Base-by-base conservation (phyloP, 1,140 invertebrate genomes). In the Cepaea nemoralis region DNA sequence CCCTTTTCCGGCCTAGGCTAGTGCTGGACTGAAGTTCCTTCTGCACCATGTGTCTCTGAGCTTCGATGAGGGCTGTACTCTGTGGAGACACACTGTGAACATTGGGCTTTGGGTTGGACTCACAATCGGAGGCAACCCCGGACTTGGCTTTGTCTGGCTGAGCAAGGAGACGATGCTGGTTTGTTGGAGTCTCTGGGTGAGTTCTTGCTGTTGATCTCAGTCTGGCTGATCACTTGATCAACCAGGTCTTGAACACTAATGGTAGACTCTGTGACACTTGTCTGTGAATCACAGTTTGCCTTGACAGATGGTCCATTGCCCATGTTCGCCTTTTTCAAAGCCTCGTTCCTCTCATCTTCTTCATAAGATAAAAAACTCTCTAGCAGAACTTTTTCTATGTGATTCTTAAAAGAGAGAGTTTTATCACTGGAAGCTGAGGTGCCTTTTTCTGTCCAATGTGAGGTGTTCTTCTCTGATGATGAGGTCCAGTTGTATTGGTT, bases 361-460 rank as follows among this genome's bases (percentile, higher is more conserved):
- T 85, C 81, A 31, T 79, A 84, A 48, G 77, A 63, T 31, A 74
- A 74, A 80, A 88, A 88, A 81, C 83, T 88, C 74, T 85, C 79
- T 77, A 88, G 84, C 5, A 89, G 83, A 66, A 87, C 85, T 73
- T 83, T 84, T 82, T 88, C 87, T 40, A 89, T 87, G 78, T 89
- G 88, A 71, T 88, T 87, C 77, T 87, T 89, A 19, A 89, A 82
- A 77, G 76, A 85, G n/a, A 88, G 22, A 10, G 31, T 63, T n/a
- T 33, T 74, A 37, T 73, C 70, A n/a, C n/a, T n/a, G n/a, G n/a
- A n/a, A n/a, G n/a, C n/a, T n/a, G n/a, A n/a, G n/a, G n/a, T n/a
- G n/a, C n/a, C n/a, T n/a, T n/a, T 19, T 48, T 48, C 45, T 48
- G 8, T 48, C 45, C 19, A 19, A 48, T 48, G 8, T 48, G 45